A percentile compares a stretch with the other conserved stretches of the same genome.
These are phyloP conservation scores for Operophtera brumata DNA, from an alignment of 2,888 invertebrate species.

Conservation along the genomic window DNA sequence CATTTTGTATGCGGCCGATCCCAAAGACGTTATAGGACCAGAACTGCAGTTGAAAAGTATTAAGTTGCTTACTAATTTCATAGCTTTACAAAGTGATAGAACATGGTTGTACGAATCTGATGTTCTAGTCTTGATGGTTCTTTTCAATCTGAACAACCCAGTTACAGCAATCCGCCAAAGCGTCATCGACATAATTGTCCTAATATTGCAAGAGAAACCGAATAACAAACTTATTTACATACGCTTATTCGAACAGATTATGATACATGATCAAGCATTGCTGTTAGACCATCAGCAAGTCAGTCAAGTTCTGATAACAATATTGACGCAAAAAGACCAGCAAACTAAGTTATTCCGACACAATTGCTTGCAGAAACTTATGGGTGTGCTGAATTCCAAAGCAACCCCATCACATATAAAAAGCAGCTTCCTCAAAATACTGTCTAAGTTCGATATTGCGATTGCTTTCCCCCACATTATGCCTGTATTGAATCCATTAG, in stretches of 20 bases:
- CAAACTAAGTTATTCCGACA: conserved; percentile 64
- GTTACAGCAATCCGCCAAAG: conserved; percentile 77
- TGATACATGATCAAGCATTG: conserved; percentile 80
- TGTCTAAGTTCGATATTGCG: conserved; percentile 69
- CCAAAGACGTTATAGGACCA: conserved; percentile 68
- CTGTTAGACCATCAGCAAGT: conserved; percentile 84
- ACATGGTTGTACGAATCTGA: conserved; percentile 68
- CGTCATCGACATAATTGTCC: conserved; percentile 76
- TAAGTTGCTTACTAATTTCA: conserved; percentile 58
- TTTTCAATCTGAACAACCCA: conserved; percentile 79
- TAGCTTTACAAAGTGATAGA: conserved; percentile 48
- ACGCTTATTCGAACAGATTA: conserved; percentile 70
- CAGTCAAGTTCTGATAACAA: conserved; percentile 81
- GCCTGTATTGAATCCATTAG: conserved; percentile 49
- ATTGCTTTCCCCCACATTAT: conserved; percentile 65
- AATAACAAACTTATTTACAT: conserved; percentile 63
- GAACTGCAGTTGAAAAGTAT: conserved; percentile 78
- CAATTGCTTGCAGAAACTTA: conserved; percentile 61
- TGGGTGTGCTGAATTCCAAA: conserved; percentile 55
- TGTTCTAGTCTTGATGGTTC: conserved; percentile 75
- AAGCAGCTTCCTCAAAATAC: conserved; percentile 69
- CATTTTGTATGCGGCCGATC: conserved; percentile 64
- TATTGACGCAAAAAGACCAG: conserved; percentile 78
- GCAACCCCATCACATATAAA: conserved; percentile 68
- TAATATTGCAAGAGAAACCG: conserved; percentile 51